phyloP scores from a whole-genome alignment of 2,797 vertebrate species.

The Gadopsis marmoratus region DNA sequence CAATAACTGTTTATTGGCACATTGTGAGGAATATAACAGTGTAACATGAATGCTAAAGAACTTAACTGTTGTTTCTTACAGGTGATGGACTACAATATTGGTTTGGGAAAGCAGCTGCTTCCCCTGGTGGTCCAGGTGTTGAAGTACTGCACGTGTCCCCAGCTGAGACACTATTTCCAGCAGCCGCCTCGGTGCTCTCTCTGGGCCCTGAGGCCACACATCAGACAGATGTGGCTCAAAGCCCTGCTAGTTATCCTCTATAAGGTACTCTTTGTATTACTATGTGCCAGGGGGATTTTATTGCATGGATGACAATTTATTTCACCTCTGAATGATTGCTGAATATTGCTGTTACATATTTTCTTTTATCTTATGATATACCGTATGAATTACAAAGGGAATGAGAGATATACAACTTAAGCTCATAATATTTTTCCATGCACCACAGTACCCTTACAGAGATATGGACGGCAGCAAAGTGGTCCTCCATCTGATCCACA shows the following conservation, averaged over 20 bases:
- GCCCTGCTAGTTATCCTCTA: constrained; percentile 97
- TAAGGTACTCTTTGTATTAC: constrained; percentile 86
- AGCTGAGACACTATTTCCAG: constrained; percentile 98
- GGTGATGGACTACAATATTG: constrained; percentile 99
- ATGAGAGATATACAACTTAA: background rate
- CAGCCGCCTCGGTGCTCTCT: constrained; percentile 98
- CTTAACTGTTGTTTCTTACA: constrained; percentile 72
- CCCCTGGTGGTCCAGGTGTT: constrained; percentile 98
- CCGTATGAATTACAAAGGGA: constrained; percentile 1
- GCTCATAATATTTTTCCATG: background rate
- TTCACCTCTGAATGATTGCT: background rate
- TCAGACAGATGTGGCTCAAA: constrained; percentile 99
- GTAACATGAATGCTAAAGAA: background rate
- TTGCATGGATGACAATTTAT: background rate
- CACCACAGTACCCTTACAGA: constrained; percentile 95
- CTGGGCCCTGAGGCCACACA: constrained; percentile 96
- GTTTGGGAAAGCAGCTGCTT: constrained; percentile 96
- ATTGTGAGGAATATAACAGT: background rate
- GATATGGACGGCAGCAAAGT: constrained; percentile 98
- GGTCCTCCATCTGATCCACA: constrained; percentile 97
- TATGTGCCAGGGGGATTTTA: background rate
- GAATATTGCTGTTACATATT: background rate
- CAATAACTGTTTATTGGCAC: background rate
- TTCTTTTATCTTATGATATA: background rate
- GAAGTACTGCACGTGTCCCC: constrained; percentile 97